Percentiles rank a stretch among this genome's conserved stretches.
phyloP scores from a whole-genome alignment of 2,888 invertebrate genomes.

The Amphipyra berbera region DNA sequence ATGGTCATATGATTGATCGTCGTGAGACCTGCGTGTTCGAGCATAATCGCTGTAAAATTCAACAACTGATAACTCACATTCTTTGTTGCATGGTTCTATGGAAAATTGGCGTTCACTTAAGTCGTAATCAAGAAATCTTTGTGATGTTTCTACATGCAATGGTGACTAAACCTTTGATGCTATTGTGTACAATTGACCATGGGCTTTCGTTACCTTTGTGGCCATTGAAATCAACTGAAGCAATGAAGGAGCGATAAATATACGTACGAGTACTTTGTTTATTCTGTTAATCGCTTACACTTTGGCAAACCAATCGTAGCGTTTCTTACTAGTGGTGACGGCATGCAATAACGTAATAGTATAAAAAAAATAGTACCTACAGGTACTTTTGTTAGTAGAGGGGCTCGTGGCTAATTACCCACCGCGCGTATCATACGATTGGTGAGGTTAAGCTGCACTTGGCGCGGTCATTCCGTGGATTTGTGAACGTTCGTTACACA shows the following conservation, averaged over 20 bases:
- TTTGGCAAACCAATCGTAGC: not conserved
- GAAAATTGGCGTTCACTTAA: constrained; percentile 47
- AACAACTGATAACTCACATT: constrained; percentile 39
- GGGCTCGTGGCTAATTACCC: no score
- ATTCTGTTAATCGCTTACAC: not conserved
- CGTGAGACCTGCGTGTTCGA: constrained; percentile 47
- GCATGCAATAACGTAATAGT: constrained; percentile 8
- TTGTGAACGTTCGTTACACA: no score
- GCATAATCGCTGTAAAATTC: constrained; percentile 39
- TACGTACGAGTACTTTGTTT: constrained; percentile 22
- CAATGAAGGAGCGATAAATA: constrained; percentile 11
- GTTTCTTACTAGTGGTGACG: not conserved
- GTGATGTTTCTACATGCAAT: constrained; percentile 56
- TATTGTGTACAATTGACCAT: constrained; percentile 26
- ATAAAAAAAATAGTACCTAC: constrained; percentile 17
- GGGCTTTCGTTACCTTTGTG: constrained; percentile 20
- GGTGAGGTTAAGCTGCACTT: no score
- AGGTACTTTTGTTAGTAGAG: not conserved
- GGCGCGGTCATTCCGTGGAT: no score
- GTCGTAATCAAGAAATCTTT: constrained; percentile 49
- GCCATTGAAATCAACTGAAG: constrained; percentile 21
- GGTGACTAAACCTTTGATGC: constrained; percentile 32
- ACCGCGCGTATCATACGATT: no score
- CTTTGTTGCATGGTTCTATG: constrained; percentile 24
- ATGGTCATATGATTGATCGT: constrained; percentile 14